Base-by-base conservation (phyloP, 2,888 invertebrate species). In the Sminthurinus aureus region DNA sequence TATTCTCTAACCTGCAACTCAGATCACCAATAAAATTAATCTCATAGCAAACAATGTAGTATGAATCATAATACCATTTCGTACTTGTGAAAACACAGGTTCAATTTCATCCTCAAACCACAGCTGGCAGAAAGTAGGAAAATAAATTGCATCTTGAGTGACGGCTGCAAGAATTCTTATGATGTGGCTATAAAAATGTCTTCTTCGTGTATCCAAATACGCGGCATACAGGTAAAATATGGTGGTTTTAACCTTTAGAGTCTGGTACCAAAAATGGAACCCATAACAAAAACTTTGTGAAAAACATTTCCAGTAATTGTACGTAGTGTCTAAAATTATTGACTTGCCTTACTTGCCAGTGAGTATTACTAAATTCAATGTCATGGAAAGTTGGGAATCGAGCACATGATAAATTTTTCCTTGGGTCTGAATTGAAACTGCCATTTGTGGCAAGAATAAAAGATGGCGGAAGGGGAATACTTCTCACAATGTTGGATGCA, bases 91-190 rank as follows among this genome's bases (percentile, higher is more conserved):
- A 84, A 89, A 93, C 51, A 94, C 94, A 0, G 97, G 97, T 90
- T 95, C 95, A 89, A 97, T 95, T 85, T 96, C 93, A 91, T 97
- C 95, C 90, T 97, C 96, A 94, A 97, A 97, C 73, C 94, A n/a
- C n/a, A n/a, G n/a, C n/a, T n/a, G n/a, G n/a, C n/a, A n/a, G n/a
- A n/a, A n/a, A n/a, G n/a, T n/a, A n/a, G n/a, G n/a, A n/a, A n/a
- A n/a, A n/a, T n/a, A n/a, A n/a, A n/a, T n/a, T n/a, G n/a, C n/a
- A n/a, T n/a, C n/a, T n/a, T n/a, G n/a, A n/a, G n/a, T n/a, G n/a
- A n/a, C n/a, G n/a, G n/a, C n/a, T n/a, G n/a, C 95, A 71, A 97
- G 92, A 79, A 97, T 93, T 71, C 97, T 93, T 69, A 96, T 94
- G 0, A 96, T 95, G 9, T 96, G 96, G 0, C 96, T 96, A 87